Base-by-base conservation (phyloP, 2,888 invertebrate species). In the Lepidocyrtoides sp. region DNA sequence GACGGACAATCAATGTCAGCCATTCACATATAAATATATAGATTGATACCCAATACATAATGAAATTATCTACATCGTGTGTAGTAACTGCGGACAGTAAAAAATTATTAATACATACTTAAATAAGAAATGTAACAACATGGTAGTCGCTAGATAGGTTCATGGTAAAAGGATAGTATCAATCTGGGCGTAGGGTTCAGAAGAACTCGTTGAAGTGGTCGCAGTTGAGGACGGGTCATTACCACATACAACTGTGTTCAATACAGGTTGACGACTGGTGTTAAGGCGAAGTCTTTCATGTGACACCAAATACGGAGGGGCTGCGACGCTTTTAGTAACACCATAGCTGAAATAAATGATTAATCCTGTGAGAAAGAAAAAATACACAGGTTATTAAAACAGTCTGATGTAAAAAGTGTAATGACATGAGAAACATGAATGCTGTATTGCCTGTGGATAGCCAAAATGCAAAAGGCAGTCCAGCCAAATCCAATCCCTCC, bases 401-500 rank as follows among this genome's bases (percentile, higher is more conserved):
- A 17, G 14, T n/a, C 8, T 8, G 0, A n/a, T 41, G 17, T 14
- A 17, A 66, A 2, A 32, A n/a, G 29, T 14, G 3, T 20, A 41
- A n/a, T n/a, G n/a, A n/a, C 7, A 57, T 63, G 3, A 17, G 51
- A 66, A 26, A 3, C 32, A 12, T 44, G 41, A 41, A 41, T 10
- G 41, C 10, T 41, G 41, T 41, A 41, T 94, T 95, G 96, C 97
- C 97, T 94, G 96, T 96, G 91, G 96, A 95, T 91, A 96, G 95
- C 95, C 97, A 97, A 72, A 97, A 95, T 5, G 96, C 95, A 66
- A 96, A 95, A 29, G 96, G 96, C 48, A 96, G 96, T 96, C 97
- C 97, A 57, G 96, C 96, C 93, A 96, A 96, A 3, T 96, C 94
- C 20, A 97, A 95, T 66, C 96, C 95, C 20, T 96, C 96, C 2